Evolutionary conservation across 2,797 vertebrate genomes (phyloP).

Genomic region (Cossypha caffra): DNA sequence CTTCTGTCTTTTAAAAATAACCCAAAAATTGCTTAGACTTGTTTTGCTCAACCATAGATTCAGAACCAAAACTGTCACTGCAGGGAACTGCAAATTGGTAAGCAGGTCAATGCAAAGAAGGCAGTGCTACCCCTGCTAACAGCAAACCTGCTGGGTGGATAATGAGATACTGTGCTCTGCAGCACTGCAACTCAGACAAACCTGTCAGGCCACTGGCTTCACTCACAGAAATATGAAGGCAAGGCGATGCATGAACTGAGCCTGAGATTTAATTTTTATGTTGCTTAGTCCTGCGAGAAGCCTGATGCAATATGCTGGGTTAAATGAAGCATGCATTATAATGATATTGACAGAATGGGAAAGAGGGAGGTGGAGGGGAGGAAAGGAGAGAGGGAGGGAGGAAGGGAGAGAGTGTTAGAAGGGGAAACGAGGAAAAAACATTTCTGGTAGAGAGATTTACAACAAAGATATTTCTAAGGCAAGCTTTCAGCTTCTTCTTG

Average conservation of each 20-base stretch:
- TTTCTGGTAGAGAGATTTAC: neutral
- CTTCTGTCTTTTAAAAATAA: neutral
- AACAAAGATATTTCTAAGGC: neutral
- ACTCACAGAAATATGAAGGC: neutral
- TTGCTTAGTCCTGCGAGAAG: neutral
- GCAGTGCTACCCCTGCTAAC: neutral
- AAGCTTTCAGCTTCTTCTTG: rapidly evolving
- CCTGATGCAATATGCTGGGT: neutral
- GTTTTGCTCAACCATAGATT: neutral
- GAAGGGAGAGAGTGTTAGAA: neutral
- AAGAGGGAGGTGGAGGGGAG: rapidly evolving
- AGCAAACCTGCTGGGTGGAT: neutral
- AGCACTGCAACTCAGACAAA: neutral
- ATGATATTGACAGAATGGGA: neutral
- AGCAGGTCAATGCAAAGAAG: neutral
- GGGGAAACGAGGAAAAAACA: neutral
- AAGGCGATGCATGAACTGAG: neutral
- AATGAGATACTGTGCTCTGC: neutral
- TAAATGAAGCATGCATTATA: neutral
- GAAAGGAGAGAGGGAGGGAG: neutral
- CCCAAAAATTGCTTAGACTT: neutral
- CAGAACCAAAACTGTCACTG: neutral
- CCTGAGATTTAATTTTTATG: neutral
- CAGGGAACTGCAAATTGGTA: neutral
- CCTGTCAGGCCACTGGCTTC: neutral